Percentiles rank a stretch among this genome's conserved stretches.
These are phyloP conservation scores for Pangasius krempfi DNA, from an alignment of 2,797 vertebrate species.

Conservation along the genomic window DNA sequence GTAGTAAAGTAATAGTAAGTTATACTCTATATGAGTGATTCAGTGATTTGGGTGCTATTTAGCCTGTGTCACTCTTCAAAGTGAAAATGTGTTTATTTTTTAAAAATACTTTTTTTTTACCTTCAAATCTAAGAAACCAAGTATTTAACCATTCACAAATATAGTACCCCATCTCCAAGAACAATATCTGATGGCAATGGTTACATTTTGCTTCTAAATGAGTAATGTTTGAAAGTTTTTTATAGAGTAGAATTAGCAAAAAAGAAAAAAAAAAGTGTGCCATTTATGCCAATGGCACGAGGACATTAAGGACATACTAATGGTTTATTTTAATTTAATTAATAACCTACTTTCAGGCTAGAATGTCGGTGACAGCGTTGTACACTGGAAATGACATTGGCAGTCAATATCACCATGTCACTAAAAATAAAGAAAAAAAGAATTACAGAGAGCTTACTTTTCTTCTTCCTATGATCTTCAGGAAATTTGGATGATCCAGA, in stretches of 20 bases:
- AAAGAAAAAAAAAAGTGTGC: background rate
- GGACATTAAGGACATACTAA: conserved; percentile 13
- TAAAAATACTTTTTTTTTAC: background rate
- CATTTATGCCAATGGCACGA: background rate
- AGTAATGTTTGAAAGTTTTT: background rate
- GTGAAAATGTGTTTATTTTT: background rate
- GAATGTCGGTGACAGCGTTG: background rate
- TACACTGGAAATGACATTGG: background rate
- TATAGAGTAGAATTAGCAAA: background rate
- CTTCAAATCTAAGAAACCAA: background rate
- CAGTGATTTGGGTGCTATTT: background rate
- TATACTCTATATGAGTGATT: background rate
- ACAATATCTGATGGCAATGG: background rate
- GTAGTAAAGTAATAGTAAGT: background rate
- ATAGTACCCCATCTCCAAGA: background rate
- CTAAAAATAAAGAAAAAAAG: background rate
- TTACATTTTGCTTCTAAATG: background rate
- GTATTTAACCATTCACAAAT: background rate
- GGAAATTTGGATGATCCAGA: background rate
- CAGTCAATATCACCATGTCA: conserved; percentile 7
- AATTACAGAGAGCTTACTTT: background rate
- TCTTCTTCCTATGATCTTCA: background rate
- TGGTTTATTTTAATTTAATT: conserved; percentile 4
- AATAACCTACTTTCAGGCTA: conserved; percentile 25
- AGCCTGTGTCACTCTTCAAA: background rate